These are phyloP conservation scores for Boloria selene DNA, from an alignment of 2,888 invertebrate species.

Conservation along the genomic window DNA sequence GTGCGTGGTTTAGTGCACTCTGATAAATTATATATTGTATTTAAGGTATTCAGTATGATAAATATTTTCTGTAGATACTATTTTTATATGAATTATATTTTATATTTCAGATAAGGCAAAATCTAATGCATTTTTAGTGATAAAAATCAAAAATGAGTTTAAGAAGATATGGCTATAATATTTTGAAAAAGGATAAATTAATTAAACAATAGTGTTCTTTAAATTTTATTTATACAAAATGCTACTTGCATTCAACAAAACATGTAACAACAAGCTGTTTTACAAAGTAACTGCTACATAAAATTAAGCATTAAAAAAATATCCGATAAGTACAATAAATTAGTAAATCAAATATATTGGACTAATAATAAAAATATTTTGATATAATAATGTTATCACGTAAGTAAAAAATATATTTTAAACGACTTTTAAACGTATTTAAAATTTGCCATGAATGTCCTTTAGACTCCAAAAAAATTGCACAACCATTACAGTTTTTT, in stretches of 20 bases:
- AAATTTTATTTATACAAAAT: conserved; percentile 75
- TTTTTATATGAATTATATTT: too few species aligned
- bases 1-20: conserved; percentile 29
- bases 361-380: conserved; percentile 23
- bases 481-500: conserved; percentile 37
- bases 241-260: conserved; percentile 68
- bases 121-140: too few species aligned
- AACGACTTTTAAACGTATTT: neutral
- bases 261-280: conserved; percentile 55
- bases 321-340: conserved; percentile 40
- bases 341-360: conserved; percentile 33
- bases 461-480: conserved; percentile 14
- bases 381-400: conserved; percentile 23
- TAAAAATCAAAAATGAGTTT: neutral
- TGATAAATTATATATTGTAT: conserved; percentile 24
- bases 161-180: neutral
- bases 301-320: conserved; percentile 48
- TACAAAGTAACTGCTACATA: conserved; percentile 64
- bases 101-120: too few species aligned
- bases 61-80: neutral
- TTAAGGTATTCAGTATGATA: neutral
- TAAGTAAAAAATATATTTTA: conserved; percentile 20
- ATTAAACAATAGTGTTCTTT: conserved; percentile 52
- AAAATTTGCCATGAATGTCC: conserved; percentile 2
- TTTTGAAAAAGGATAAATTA: conserved; percentile 14